Evolutionary conservation across 2,888 invertebrate genomes (phyloP).

Genomic region (Bedellia somnulentella): DNA sequence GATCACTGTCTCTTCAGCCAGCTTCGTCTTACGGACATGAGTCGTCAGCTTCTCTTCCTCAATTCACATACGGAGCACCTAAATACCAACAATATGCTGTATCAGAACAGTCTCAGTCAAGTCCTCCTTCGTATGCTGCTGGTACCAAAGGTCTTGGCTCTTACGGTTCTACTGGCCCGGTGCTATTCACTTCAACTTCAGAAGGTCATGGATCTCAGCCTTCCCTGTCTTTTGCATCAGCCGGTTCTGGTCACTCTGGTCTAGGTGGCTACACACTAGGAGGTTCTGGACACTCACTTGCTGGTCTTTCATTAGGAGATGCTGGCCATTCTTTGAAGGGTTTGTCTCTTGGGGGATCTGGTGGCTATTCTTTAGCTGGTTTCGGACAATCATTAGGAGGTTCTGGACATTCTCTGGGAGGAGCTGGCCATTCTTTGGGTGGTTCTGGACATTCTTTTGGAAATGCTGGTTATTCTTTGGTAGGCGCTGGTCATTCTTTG

Average conservation of each 20-base stretch:
- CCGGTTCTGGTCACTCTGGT: slow-evolving; percentile 13
- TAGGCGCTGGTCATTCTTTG: slow-evolving; percentile 5
- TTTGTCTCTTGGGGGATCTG: not conserved
- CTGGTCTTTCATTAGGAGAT: slow-evolving; percentile 2
- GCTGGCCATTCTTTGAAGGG: slow-evolving; percentile 5
- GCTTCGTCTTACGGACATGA: slow-evolving; percentile 25
- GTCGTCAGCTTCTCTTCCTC: slow-evolving; percentile 24
- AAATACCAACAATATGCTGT: slow-evolving; percentile 29
- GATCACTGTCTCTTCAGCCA: slow-evolving; percentile 27
- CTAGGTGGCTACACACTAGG: slow-evolving; percentile 3
- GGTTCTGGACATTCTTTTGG: slow-evolving; percentile 7
- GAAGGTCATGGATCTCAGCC: slow-evolving; percentile 17
- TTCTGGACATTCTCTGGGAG: slow-evolving; percentile 1
- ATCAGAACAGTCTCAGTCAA: slow-evolving; percentile 23
- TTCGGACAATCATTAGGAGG: slow-evolving; percentile 3
- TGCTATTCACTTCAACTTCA: slow-evolving; percentile 33
- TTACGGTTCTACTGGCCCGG: slow-evolving; percentile 42
- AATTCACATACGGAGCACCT: slow-evolving; percentile 26
- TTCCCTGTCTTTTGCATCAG: slow-evolving; percentile 16
- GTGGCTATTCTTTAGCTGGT: not conserved
- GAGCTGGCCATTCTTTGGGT: slow-evolving; percentile 4
- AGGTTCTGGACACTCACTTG: slow-evolving; percentile 7
- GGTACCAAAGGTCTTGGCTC: slow-evolving; percentile 47
- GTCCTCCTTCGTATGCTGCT: slow-evolving; percentile 34
- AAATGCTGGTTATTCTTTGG: no score